Percentiles rank a stretch among this genome's conserved stretches.
Evolutionary conservation across 2,113 vertebrate species (phyloP).

Genomic region (Bufo gargarizans): DNA sequence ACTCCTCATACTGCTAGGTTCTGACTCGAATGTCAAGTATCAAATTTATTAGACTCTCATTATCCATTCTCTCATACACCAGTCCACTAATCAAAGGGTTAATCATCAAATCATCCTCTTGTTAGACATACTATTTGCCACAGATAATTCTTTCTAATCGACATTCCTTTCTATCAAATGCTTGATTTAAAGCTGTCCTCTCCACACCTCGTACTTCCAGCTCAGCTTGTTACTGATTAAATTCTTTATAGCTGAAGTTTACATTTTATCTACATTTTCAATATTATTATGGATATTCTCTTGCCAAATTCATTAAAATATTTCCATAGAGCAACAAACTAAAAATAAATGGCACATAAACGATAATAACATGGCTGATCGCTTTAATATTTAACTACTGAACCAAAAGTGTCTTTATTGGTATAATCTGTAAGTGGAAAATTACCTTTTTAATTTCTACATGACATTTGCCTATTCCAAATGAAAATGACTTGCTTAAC

Average conservation of each 20-base stretch:
- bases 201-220: background rate
- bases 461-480: slow-evolving; percentile 42
- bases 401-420: slow-evolving; percentile 46
- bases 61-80: background rate
- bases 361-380: slow-evolving; percentile 46
- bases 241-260: slow-evolving; percentile 48
- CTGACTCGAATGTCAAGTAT: background rate
- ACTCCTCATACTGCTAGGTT: background rate
- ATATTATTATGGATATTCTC: slow-evolving; percentile 36
- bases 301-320: slow-evolving; percentile 43
- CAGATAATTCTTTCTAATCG: slow-evolving; percentile 35
- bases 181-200: slow-evolving; percentile 22
- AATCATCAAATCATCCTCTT: slow-evolving; percentile 9
- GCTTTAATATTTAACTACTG: slow-evolving; percentile 47
- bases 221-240: slow-evolving; percentile 29
- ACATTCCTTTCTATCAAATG: slow-evolving; percentile 12
- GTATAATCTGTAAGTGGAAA: slow-evolving; percentile 51
- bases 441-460: slow-evolving; percentile 50
- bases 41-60: background rate
- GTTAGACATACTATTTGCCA: slow-evolving; percentile 32
- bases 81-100: background rate
- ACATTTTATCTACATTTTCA: slow-evolving; percentile 46
- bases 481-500: slow-evolving; percentile 46
- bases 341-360: slow-evolving; percentile 42
- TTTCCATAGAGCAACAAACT: slow-evolving; percentile 44